Conservation (phyloP, 1,140 invertebrate genomes). For the Argopecten irradians region DNA sequence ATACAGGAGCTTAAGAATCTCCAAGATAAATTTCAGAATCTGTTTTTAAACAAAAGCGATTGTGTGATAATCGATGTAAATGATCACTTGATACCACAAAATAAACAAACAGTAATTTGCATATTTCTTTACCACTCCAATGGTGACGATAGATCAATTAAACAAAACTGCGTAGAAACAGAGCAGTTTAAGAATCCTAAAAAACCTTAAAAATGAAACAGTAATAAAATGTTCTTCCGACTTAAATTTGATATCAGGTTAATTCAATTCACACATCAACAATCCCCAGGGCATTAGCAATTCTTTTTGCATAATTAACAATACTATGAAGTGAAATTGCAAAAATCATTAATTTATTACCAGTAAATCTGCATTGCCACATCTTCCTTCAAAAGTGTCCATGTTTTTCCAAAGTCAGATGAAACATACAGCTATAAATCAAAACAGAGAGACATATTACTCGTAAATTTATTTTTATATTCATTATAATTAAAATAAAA, state of each 20-base stretch:
- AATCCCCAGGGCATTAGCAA: neutral
- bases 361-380: slow-evolving; percentile 86
- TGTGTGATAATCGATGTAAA: no score
- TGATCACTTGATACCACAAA: no score
- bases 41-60: no score
- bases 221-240: no score
- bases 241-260: neutral
- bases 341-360: slow-evolving; percentile 68
- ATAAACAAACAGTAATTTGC: no score
- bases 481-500: neutral
- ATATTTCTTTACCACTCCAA: no score
- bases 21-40: no score
- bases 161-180: no score
- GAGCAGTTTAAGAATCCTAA: no score
- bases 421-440: slow-evolving; percentile 84
- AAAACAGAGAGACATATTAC: slow-evolving; percentile 13
- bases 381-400: slow-evolving; percentile 82
- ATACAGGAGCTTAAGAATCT: no score
- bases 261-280: neutral
- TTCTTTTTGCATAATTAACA: neutral
- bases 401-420: slow-evolving; percentile 84
- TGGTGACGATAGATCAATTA: no score
- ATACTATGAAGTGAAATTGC: neutral
- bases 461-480: neutral
- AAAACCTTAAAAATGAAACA: no score